Base-by-base conservation (phyloP, 2,888 invertebrate genomes). In the Cepaea hortensis region DNA sequence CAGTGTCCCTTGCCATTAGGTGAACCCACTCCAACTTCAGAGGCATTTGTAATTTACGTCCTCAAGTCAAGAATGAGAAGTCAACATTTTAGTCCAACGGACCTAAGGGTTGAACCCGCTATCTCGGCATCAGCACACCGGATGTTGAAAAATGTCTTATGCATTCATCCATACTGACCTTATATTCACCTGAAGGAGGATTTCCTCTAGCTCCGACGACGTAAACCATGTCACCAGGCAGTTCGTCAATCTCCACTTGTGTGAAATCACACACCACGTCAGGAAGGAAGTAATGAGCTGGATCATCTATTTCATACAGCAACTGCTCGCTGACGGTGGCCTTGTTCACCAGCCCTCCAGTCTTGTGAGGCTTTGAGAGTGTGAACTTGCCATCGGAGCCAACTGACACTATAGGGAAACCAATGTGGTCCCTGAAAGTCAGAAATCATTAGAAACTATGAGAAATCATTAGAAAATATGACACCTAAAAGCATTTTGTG, bases 231-330 rank as follows among this genome's bases (percentile, higher is more conserved):
- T 92, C 90, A 76, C 89, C 88, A 83, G 75, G 88, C 90, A 91
- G 85, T 87, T 92, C 90, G 80, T 91, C 88, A n/a, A 94, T 84
- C 20, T 90, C 90, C 3, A 95, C 95, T 50, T 93, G 88, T 23
- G 94, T 93, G 90, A 95, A 95, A 90, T 95, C 95, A 91, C 95
- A 95, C 5, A 94, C 92, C 23, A 95, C 95, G 91, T 95, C 95
- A 15, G 95, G 95, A 50, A 95, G 92, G 79, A 94, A 91, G 90
- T 95, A 95, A 68, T 91, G 91, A 9, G 91, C 88, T 11, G 95
- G 95, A 90, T 95, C 95, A 35, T 93, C 95, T 50, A 95, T 94
- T 90, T 95, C 95, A 91, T 95, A 95, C 35, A 95, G 89, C 86
- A 95, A 90, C 90, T 95, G 95, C 90, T 95, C 95, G 77, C 93